phyloP scores from a whole-genome alignment of 2,888 invertebrate genomes.

The Lissonota sp. region DNA sequence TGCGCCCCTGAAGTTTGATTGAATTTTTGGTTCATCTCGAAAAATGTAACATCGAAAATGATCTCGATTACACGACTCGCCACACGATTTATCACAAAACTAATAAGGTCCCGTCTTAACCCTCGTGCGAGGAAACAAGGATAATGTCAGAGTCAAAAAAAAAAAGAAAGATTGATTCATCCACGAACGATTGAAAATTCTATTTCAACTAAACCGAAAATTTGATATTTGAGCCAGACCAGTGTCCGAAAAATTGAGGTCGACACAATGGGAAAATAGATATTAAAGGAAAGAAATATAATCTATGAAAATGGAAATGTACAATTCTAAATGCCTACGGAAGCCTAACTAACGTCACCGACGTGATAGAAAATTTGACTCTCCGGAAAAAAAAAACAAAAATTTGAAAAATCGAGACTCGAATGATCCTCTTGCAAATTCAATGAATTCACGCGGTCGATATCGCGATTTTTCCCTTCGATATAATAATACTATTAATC shows the following conservation, averaged over 20 bases:
- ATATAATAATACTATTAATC: conserved; percentile 55
- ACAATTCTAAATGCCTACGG: conserved; percentile 73
- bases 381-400: conserved; percentile 14
- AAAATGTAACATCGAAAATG: too few species aligned
- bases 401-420: conserved; percentile 51
- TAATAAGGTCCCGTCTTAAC: conserved; percentile 31
- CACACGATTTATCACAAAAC: conserved; percentile 45
- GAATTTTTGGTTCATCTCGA: too few species aligned
- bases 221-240: neutral
- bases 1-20: too few species aligned
- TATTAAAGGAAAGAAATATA: conserved; percentile 9
- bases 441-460: neutral
- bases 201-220: neutral
- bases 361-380: conserved; percentile 8
- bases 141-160: neutral
- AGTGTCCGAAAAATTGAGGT: conserved; percentile 3
- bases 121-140: neutral
- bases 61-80: too few species aligned
- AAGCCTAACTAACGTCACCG: conserved; percentile 65
- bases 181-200: neutral
- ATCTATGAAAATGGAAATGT: conserved; percentile 70
- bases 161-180: neutral
- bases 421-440: neutral
- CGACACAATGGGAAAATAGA: too few species aligned
- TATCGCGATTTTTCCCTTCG: neutral